Base-by-base conservation (phyloP, 2,113 vertebrate genomes). In the Orientallactaga bullata region DNA sequence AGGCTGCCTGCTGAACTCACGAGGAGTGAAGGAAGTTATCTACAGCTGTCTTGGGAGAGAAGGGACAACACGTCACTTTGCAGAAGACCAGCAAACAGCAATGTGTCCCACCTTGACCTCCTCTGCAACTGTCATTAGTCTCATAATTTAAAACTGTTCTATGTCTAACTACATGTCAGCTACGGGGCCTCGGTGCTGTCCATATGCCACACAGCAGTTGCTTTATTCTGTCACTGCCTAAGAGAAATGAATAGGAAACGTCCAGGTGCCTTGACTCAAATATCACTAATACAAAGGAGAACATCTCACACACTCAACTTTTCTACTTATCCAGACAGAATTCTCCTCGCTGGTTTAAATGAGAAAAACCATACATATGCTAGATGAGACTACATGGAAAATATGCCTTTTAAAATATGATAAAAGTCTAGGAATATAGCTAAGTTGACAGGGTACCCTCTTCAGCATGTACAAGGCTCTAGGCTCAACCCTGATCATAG, bases 221-320 rank as follows among this genome's bases (percentile, higher is more conserved):
- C 84, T 91, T 37, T 28, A 68, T 28, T 47, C 63, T 65, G 58
- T 74, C 30, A 82, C n/a, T 32, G 4, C 5, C 90, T 58, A 89
- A 88, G 61, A 94, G 6, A 86, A 90, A 79, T 12, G 30, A 92
- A 73, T 9, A 80, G 55, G 26, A 72, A 87, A 84, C 9, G 1
- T 30, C 26, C 87, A 88, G 63, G 18, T 95, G 20, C 16, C 58
- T 26, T 26, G 92, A 47, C 21, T 32, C 76, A 94, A 47, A 92
- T 21, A 81, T 7, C n/a, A 30, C 37, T 37, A 66, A 87, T n/a
- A 37, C 72, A 82, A 80, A 83, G 77, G 1, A 42, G 7, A 82
- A 92, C 10, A 82, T 23, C 55, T 94, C 91, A 39, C 15, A 90
- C 81, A 39, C 77, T 39, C 85, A 95, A 87, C 32, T 89, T 66